These are phyloP conservation scores for Thunnus maccoyii DNA, from an alignment of 2,113 vertebrate species.

Conservation along the genomic window DNA sequence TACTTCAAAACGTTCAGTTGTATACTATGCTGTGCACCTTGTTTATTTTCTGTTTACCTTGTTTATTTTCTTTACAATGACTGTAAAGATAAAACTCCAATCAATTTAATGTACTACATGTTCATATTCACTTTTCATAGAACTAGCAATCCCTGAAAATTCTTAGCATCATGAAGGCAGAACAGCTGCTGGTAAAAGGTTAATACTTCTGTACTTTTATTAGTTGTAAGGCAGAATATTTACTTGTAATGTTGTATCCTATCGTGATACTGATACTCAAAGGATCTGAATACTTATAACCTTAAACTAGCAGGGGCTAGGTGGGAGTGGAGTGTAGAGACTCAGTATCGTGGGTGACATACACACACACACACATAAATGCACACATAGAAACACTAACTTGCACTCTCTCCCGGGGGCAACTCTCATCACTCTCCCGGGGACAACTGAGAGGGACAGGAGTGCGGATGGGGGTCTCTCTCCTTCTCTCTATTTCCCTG, in stretches of 20 bases:
- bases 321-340: neutral
- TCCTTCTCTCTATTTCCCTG: constrained; percentile 68
- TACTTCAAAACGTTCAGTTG: neutral
- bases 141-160: no score
- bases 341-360: constrained; percentile 13
- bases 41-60: no score
- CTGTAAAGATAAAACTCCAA: neutral
- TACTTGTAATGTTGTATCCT: neutral
- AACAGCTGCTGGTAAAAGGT: neutral
- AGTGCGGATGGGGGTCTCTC: constrained; percentile 23
- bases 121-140: no score
- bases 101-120: no score
- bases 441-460: constrained; percentile 75
- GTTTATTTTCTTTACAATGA: neutral
- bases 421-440: constrained; percentile 78
- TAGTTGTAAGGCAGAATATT: neutral
- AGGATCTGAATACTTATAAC: neutral
- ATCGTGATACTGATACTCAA: neutral
- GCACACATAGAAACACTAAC: constrained; percentile 37
- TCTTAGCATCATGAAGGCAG: neutral
- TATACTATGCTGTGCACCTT: no score
- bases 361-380: neutral
- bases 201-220: neutral
- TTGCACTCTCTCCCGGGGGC: constrained; percentile 59
- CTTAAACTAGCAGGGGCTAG: neutral